Percentiles rank a stretch among this genome's conserved stretches.
Evolutionary conservation across 1,140 invertebrate species (phyloP).

Genomic region (Liolophura sinensis): DNA sequence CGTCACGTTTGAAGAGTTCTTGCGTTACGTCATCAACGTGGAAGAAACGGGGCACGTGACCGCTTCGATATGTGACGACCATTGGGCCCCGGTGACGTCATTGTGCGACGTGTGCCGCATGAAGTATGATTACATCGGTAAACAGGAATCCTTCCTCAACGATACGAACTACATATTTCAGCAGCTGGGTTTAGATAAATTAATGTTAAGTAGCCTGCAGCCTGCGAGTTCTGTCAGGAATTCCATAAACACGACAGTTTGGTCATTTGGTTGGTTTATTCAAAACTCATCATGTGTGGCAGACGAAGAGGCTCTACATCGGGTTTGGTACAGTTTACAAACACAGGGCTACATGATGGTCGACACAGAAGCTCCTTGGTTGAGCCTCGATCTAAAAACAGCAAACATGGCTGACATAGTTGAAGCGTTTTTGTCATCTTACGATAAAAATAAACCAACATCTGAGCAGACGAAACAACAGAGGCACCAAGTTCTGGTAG

Average conservation of each 20-base stretch:
- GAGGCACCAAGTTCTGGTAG: too few species aligned
- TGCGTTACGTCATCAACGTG: slow-evolving; percentile 16
- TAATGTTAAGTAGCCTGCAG: slow-evolving; percentile 21
- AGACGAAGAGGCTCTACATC: slow-evolving; percentile 9
- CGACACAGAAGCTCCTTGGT: not conserved
- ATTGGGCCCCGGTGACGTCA: slow-evolving; percentile 25
- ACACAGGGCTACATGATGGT: slow-evolving; percentile 24
- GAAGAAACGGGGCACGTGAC: too few species aligned
- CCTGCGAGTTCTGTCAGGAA: slow-evolving; percentile 23
- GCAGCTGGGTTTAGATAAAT: slow-evolving; percentile 5
- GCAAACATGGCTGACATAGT: not conserved
- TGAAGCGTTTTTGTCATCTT: too few species aligned
- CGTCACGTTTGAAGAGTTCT: slow-evolving; percentile 26
- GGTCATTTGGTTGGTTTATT: too few species aligned
- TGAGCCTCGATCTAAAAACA: not conserved
- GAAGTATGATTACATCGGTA: slow-evolving; percentile 24
- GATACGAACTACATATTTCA: slow-evolving; percentile 19
- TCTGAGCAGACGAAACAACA: too few species aligned
- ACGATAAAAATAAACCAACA: too few species aligned
- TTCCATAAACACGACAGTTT: slow-evolving; percentile 1
- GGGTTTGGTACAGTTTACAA: slow-evolving; percentile 21
- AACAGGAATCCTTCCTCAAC: slow-evolving; percentile 26
- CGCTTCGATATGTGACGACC: slow-evolving; percentile 20
- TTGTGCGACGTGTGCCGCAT: slow-evolving; percentile 27
- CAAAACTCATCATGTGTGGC: slow-evolving; percentile 13